A percentile compares a stretch with the other conserved stretches of the same genome.
Conservation (phyloP, 2,888 invertebrate genomes). For the Nymphalis urticae region DNA sequence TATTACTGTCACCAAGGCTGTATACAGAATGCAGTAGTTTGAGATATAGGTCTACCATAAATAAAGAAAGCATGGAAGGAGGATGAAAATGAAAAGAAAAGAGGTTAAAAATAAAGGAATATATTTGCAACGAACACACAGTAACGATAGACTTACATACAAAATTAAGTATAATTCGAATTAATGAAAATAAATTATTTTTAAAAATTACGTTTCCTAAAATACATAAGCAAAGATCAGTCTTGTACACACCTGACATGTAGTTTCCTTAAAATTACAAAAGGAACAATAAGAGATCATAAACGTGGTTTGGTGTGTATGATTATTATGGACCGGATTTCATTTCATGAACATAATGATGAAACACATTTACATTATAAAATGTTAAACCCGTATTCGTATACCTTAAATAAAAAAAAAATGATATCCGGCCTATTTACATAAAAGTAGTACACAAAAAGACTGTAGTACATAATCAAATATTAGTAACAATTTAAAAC, state of each 20-base stretch:
- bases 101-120: slow-evolving; percentile 78
- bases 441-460: slow-evolving; percentile 25
- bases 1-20: slow-evolving; percentile 75
- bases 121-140: slow-evolving; percentile 82
- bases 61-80: slow-evolving; percentile 75
- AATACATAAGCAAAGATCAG: slow-evolving; percentile 55
- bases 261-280: slow-evolving; percentile 58
- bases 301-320: slow-evolving; percentile 44
- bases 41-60: slow-evolving; percentile 74
- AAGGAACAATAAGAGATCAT: slow-evolving; percentile 75
- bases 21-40: slow-evolving; percentile 64
- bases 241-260: slow-evolving; percentile 54
- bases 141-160: slow-evolving; percentile 75
- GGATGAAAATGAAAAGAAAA: slow-evolving; percentile 80
- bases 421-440: slow-evolving; percentile 36
- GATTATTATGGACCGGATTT: slow-evolving; percentile 29
- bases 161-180: slow-evolving; percentile 55
- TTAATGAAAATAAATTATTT: slow-evolving; percentile 63
- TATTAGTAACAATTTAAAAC: slow-evolving; percentile 28
- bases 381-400: background rate
- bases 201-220: slow-evolving; percentile 46
- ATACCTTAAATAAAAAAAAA: slow-evolving; percentile 4
- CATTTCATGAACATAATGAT: slow-evolving; percentile 17
- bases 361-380: background rate
- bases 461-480: slow-evolving; percentile 18